Evolutionary conservation across 2,113 vertebrate genomes (phyloP), one percentile per base, ranked within the genome.

Genomic region (Vidua chalybeata): DNA sequence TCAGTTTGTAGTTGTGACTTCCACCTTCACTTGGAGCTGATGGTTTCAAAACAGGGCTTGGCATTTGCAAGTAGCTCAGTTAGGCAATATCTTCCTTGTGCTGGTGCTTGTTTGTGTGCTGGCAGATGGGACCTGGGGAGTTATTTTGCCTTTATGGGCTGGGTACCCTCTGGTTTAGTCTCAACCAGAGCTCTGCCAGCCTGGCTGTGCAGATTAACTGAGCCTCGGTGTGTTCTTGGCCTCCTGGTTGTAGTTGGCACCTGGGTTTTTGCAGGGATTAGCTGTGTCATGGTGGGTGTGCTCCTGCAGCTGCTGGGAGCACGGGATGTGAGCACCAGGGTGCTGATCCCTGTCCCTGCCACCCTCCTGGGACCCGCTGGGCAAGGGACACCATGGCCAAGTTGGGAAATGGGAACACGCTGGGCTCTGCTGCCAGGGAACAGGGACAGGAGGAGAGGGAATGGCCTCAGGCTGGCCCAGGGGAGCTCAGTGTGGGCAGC

Each of bases 221-320:
- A 49, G 39, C 31, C n/a, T 0, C 35, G 27, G 10, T 2, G 0
- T 4, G 7, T 28, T 24, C 48, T 9, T 11, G 17, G 41, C 61
- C n/a, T 72, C 22, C 16, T 1, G 4, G 11, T 2, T 67, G 79
- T 3, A 10, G 52, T 4, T 39, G 9, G 56, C 14, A 19, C 1
- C 15, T 33, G 72, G 0, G 0, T 71, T 81, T 74, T 35, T 11
- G 4, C 1, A 0, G 46, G 56, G 28, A 30, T 54, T 15, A 37
- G 58, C 63, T 61, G 66, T 58, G 24, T 49, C 5, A 0, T 1
- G 0, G 11, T 26, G 84, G 64, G 56, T 22, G 81, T 82, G 84
- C 77, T 55, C 2, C 41, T 13, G 52, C 48, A 15, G 30, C 27
- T 3, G 28, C 2, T 17, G 69, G 8, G 54, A 59, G 45, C 2